Evolutionary conservation across 2,888 invertebrate species (phyloP).

Genomic region (Conomelus anceps): DNA sequence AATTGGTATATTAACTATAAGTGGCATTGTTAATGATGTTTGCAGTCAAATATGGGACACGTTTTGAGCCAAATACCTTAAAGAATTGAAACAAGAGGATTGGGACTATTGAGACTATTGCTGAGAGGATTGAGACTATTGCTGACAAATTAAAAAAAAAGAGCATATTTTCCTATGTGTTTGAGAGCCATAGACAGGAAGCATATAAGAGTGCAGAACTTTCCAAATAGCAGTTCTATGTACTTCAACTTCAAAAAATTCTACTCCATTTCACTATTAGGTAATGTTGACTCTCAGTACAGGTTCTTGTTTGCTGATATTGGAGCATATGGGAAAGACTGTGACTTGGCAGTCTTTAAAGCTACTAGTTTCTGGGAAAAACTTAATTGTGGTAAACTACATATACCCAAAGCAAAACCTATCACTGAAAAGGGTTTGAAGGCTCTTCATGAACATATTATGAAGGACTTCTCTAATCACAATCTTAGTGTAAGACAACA

Average conservation of each 20-base stretch:
- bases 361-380: neutral
- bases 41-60: conserved; percentile 31
- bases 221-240: conserved; percentile 31
- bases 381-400: neutral
- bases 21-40: conserved; percentile 28
- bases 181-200: conserved; percentile 34
- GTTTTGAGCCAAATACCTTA: conserved; percentile 22
- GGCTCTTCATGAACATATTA: neutral
- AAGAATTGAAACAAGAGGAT: conserved; percentile 23
- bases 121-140: too few species aligned
- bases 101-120: too few species aligned
- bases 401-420: conserved; percentile 2
- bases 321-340: conserved; percentile 5
- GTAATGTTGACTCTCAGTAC: conserved; percentile 31
- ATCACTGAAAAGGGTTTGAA: neutral
- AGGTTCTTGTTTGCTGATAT: conserved; percentile 32
- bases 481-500: conserved; percentile 8
- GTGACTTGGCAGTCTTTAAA: neutral
- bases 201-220: conserved; percentile 30
- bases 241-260: conserved; percentile 34
- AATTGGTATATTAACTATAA: conserved; percentile 31
- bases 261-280: conserved; percentile 31
- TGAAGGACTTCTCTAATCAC: neutral
- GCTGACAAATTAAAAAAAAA: conserved; percentile 32
- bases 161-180: conserved; percentile 36